Evolutionary conservation across 2,888 invertebrate genomes (phyloP), one percentile per base, ranked within the genome.

Genomic region (Magallana nippona): DNA sequence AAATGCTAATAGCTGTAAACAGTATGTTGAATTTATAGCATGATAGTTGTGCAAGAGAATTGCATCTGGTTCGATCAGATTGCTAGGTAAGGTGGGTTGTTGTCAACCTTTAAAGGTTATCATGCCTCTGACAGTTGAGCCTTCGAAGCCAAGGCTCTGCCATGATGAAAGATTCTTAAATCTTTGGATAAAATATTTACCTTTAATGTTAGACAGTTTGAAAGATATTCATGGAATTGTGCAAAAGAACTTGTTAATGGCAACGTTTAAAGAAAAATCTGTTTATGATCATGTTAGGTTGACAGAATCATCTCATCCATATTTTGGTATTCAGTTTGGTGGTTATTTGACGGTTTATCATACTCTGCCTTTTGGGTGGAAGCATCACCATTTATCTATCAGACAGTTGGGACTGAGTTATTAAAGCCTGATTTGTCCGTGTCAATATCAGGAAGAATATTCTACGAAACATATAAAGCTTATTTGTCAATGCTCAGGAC

Each of bases 41-140:
- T 60, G 62, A 32, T 1, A 32, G 32, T 32, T 32, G 2, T 32
- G 32, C 15, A 57, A 82, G 17, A 81, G 58, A 58, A 82, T 85
- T n/a, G 17, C 56, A 15, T 77, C 60, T 1, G 85, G 85, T 1
- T 32, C 83, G 0, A 83, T 83, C 32, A 83, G 22, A n/a, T 44
- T 85, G 57, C 56, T 78, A n/a, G 83, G 85, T 11, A 85, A 32
- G 56, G 81, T 85, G 17, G 83, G 85, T 2, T 5, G 60, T 8
- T 84, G 81, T 84, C 10, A 44, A 71, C 60, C 79, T 10, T 84
- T 84, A 15, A 82, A 79, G 60, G 22, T 86, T 15, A 78, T 86
- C 15, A 84, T 86, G 86, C 86, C 83, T 5, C 56, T 84, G 3
- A 84, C 86, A 19, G 71, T 86, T 5, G 84, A 84, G 44, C 84